Conservation (phyloP, 2,113 vertebrate genomes). For the Rostratula benghalensis region DNA sequence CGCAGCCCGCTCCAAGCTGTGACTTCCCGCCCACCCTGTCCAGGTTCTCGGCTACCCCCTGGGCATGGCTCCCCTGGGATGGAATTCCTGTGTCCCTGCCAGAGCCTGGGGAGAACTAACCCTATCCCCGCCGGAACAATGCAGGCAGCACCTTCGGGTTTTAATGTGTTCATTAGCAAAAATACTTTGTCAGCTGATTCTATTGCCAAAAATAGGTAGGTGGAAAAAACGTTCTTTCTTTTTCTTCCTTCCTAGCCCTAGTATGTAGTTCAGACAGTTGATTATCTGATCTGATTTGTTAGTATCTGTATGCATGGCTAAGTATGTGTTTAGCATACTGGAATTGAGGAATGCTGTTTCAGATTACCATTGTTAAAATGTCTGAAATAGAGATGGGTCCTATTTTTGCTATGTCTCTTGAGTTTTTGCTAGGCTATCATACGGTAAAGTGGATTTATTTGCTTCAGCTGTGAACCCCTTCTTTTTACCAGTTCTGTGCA, state of each 20-base stretch:
- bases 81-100: too few species aligned
- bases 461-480: neutral
- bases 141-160: neutral
- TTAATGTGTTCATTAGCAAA: neutral
- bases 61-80: too few species aligned
- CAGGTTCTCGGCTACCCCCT: too few species aligned
- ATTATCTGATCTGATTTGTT: neutral
- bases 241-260: rapidly evolving
- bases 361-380: neutral
- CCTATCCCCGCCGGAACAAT: too few species aligned
- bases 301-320: neutral
- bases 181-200: neutral
- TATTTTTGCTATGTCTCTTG: neutral
- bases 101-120: too few species aligned
- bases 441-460: neutral
- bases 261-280: neutral
- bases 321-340: neutral
- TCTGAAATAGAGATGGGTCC: neutral
- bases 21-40: too few species aligned
- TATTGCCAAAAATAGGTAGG: neutral
- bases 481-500: neutral
- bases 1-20: too few species aligned
- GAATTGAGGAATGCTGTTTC: neutral
- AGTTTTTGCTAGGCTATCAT: neutral
- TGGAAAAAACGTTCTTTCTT: neutral